Conservation (phyloP, 2,113 vertebrate genomes). For the Bufo gargarizans region DNA sequence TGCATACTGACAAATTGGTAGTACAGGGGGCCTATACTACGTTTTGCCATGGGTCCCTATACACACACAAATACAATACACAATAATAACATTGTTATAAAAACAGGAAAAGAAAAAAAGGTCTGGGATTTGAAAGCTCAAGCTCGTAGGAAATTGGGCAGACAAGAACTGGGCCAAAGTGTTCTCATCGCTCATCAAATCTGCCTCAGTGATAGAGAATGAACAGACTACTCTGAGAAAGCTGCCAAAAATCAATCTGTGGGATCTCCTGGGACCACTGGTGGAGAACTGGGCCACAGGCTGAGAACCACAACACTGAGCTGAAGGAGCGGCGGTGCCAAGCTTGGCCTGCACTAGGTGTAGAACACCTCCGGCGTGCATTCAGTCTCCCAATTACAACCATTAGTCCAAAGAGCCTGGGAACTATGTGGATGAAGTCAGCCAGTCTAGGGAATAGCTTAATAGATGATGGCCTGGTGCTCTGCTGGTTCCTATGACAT, state of each 20-base stretch:
- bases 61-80: not conserved
- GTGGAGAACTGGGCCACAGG: constrained; percentile 9
- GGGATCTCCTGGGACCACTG: constrained; percentile 9
- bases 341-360: not conserved
- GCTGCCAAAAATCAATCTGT: constrained; percentile 36
- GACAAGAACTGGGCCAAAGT: constrained; percentile 12
- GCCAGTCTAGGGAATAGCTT: constrained; percentile 4
- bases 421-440: not conserved
- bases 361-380: constrained; percentile 10
- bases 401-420: constrained; percentile 13
- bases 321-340: constrained; percentile 14
- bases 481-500: not conserved
- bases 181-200: constrained; percentile 42
- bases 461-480: constrained; percentile 10
- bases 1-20: no score
- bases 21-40: no score
- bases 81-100: not conserved
- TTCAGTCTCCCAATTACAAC: constrained; percentile 19
- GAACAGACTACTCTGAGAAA: constrained; percentile 18
- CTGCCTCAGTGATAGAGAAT: constrained; percentile 37
- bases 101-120: not conserved
- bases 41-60: no score
- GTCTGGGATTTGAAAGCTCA: constrained; percentile 19
- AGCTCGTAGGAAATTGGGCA: constrained; percentile 4
- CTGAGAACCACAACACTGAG: constrained; percentile 1